Percentiles rank a stretch among this genome's conserved stretches.
phyloP scores from a whole-genome alignment of 2,888 invertebrate genomes.

The Epistrophella euchroma region DNA sequence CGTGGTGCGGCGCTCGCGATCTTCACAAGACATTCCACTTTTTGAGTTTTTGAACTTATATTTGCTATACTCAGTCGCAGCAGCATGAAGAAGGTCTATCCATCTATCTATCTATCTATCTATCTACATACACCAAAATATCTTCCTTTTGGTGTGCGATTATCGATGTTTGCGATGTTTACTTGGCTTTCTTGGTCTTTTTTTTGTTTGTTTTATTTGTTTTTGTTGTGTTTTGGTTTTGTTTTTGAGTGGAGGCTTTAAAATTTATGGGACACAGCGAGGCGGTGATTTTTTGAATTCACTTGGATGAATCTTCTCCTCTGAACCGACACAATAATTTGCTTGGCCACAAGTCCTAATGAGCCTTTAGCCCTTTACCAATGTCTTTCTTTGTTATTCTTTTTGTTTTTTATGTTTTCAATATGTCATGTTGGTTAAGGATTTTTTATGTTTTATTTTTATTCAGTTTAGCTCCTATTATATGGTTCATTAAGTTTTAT shows the following conservation, averaged over 20 bases:
- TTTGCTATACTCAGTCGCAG: background rate
- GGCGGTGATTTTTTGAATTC: constrained; percentile 73
- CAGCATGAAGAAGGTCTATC: background rate
- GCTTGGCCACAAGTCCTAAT: constrained; percentile 70
- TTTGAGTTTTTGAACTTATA: constrained; percentile 17
- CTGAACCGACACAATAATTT: constrained; percentile 51
- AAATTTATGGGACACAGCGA: constrained; percentile 71
- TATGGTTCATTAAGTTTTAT: constrained; percentile 36
- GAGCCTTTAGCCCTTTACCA: constrained; percentile 59
- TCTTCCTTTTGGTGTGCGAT: constrained; percentile 67
- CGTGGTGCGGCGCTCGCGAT: constrained; percentile 28
- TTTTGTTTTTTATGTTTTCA: background rate
- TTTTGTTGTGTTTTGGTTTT: background rate
- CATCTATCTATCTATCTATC: background rate
- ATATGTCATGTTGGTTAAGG: constrained; percentile 3
- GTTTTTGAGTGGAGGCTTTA: constrained; percentile 51
- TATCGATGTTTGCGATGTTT: constrained; percentile 72
- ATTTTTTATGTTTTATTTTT: constrained; percentile 2
- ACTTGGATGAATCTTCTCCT: constrained; percentile 50
- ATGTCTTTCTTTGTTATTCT: constrained; percentile 32
- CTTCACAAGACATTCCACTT: constrained; percentile 32
- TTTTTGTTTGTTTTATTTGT: constrained; percentile 20
- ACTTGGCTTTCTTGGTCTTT: constrained; percentile 43
- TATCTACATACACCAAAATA: background rate
- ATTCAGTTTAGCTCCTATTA: constrained; percentile 28